Conservation (phyloP, 2,888 invertebrate genomes). For the Thalpophila matura region DNA sequence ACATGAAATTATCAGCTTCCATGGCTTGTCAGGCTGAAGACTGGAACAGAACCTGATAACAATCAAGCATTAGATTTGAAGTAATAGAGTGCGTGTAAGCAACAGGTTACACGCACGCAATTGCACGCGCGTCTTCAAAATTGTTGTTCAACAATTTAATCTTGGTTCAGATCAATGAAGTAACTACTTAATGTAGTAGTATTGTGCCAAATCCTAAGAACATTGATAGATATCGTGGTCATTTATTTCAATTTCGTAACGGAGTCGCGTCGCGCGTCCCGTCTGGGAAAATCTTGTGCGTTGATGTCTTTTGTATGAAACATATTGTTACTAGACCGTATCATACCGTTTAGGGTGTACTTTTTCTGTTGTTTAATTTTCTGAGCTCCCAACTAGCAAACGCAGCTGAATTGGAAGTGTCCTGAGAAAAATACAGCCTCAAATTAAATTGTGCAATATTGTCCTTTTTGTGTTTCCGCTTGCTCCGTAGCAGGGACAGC, state of each 20-base stretch:
- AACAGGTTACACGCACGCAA: slow-evolving; percentile 10
- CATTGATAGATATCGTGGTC: slow-evolving; percentile 8
- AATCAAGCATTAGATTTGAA: background rate
- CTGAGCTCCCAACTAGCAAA: no score
- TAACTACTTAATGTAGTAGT: slow-evolving; percentile 12
- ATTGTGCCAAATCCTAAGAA: slow-evolving; percentile 16
- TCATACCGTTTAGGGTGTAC: background rate
- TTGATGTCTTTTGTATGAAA: slow-evolving; percentile 56
- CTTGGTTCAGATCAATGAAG: slow-evolving; percentile 22
- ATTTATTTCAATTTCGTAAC: background rate
- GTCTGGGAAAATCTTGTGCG: slow-evolving; percentile 12
- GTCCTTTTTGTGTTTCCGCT: no score
- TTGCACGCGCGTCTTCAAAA: no score
- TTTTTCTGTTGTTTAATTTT: background rate
- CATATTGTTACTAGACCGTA: background rate
- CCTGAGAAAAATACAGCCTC: no score
- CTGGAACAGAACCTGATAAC: background rate
- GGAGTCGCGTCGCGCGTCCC: slow-evolving; percentile 11
- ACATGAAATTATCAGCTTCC: background rate
- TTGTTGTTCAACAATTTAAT: no score
- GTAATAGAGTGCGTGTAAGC: slow-evolving; percentile 26
- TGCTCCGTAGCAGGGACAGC: no score
- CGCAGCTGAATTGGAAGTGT: no score
- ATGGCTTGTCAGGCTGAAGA: no score
- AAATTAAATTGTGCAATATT: no score